Evolutionary conservation across 2,797 vertebrate genomes (phyloP), one percentile per base, ranked within the genome.

Genomic region (Acestrorhynchus altus): DNA sequence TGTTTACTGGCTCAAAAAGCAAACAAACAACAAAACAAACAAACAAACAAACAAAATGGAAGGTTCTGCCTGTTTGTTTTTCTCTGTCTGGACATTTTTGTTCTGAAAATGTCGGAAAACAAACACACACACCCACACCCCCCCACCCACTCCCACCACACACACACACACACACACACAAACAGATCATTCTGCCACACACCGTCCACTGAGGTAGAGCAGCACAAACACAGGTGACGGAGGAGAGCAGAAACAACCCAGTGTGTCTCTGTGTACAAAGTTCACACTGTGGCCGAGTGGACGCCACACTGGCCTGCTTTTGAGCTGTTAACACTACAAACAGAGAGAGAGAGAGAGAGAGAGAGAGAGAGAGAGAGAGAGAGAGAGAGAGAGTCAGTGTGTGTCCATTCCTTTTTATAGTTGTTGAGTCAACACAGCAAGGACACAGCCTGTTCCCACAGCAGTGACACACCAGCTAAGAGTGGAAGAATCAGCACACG

Each of bases 291-390:
- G 65, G 46, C 65, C 42, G 52, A 31, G 12, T 18, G 47, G 24
- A 52, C 10, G 5, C 60, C 78, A 73, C 77, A 56, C 47, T 52
- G 80, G 86, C 80, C 74, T 86, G 79, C 60, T 75, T 73, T 81
- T 72, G 70, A 84, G 71, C 83, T 89, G 89, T 89, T 89, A 87
- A 81, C 84, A 89, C 85, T 90, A 89, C 88, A 91, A 89, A 91
- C 88, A 90, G 1, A 66, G 67, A 76, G 51, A 52, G 77, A 59
- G 68, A 57, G 72, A 16, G 24, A 46, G 15, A 18, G 76, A 66
- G 67, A 76, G 51, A 52, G 77, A 59, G 68, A 59, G 77, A 72
- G 76, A 54, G 42, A 59, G 72, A 18, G 24, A 46, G 15, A 18
- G 76, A 76, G 51, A 52, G 77, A 67, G 66, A 74, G 66, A 77